Conservation (phyloP, 2,797 vertebrate genomes). For the Neosilurus mollespiculum region DNA sequence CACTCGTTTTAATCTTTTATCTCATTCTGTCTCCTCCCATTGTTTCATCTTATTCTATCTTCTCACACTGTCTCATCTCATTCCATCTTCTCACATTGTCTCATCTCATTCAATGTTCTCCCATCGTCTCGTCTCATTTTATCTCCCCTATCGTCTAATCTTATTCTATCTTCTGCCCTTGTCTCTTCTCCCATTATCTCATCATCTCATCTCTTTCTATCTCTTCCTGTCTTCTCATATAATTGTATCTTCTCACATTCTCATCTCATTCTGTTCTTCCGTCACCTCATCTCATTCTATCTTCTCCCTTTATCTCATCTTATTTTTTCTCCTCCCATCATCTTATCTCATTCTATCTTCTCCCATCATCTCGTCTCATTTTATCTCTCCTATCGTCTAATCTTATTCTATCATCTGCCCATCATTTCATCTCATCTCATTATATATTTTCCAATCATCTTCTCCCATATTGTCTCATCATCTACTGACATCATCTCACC, state of each 20-base stretch:
- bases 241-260: neutral
- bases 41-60: constrained; percentile 8
- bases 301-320: neutral
- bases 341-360: neutral
- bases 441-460: too few species aligned
- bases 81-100: neutral
- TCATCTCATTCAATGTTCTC: neutral
- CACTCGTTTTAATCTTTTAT: neutral
- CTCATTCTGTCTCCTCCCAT: constrained; percentile 29
- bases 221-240: too few species aligned
- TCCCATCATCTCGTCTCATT: neutral
- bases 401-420: too few species aligned
- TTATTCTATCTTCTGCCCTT: too few species aligned
- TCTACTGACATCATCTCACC: neutral
- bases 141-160: neutral
- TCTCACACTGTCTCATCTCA: neutral
- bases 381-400: neutral
- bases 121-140: neutral
- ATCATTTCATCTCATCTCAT: neutral
- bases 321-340: neutral
- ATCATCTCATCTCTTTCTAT: neutral
- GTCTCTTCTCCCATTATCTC: neutral
- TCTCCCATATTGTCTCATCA: neutral
- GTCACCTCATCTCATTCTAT: constrained; percentile 11
- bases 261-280: neutral